phyloP scores from a whole-genome alignment of 2,888 invertebrate genomes.

The Serrognathus titanus region DNA sequence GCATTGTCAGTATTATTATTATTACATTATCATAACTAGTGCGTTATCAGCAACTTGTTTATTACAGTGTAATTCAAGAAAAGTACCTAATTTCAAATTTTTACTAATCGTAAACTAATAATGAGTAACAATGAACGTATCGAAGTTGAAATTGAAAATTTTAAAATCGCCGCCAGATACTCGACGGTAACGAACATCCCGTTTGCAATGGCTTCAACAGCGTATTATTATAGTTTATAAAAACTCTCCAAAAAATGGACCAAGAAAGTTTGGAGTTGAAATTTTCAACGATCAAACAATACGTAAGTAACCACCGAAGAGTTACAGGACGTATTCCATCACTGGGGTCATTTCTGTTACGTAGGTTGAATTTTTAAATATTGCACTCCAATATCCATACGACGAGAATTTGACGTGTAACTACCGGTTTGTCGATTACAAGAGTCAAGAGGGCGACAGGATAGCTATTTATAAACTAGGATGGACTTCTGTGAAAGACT shows the following conservation, averaged over 20 bases:
- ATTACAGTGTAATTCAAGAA: no score
- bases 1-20: no score
- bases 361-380: slow-evolving; percentile 38
- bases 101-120: no score
- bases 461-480: slow-evolving; percentile 45
- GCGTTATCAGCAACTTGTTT: no score
- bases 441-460: slow-evolving; percentile 41
- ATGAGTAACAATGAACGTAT: no score
- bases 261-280: slow-evolving; percentile 3
- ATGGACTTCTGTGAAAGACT: slow-evolving; percentile 43
- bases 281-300: slow-evolving; percentile 13
- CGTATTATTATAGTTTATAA: no score
- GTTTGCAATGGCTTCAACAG: no score
- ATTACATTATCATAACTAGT: no score
- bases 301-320: slow-evolving; percentile 6
- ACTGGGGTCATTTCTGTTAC: slow-evolving; percentile 2
- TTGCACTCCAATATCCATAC: slow-evolving; percentile 36
- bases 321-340: not conserved
- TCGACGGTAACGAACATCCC: no score
- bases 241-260: not conserved
- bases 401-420: slow-evolving; percentile 37
- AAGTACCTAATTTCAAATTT: no score
- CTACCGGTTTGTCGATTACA: slow-evolving; percentile 36
- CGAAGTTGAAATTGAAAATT: no score
- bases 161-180: no score